Percentiles rank a stretch among this genome's conserved stretches.
These are phyloP conservation scores for Dicentrarchus labrax DNA, from an alignment of 2,113 vertebrate genomes.

Conservation along the genomic window DNA sequence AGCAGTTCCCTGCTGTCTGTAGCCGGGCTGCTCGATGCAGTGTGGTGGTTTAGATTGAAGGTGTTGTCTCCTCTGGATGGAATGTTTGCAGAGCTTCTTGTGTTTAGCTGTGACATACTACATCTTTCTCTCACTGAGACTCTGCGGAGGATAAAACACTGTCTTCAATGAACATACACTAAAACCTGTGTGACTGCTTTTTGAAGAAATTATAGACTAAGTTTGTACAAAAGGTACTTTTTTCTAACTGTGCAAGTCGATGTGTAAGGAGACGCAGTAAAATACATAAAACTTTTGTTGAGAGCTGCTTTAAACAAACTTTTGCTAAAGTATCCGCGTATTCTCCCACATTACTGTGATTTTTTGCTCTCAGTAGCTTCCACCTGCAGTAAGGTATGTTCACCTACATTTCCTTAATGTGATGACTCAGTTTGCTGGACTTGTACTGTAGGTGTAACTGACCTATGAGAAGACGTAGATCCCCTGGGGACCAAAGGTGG, in stretches of 20 bases:
- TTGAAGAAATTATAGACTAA: neutral
- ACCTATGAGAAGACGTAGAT: constrained; percentile 74
- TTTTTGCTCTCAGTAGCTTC: neutral
- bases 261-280: neutral
- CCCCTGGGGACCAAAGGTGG: constrained; percentile 82
- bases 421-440: constrained; percentile 15
- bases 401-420: constrained; percentile 13
- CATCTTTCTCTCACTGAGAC: constrained; percentile 73
- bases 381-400: constrained; percentile 9
- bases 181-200: constrained; percentile 7
- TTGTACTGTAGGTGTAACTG: constrained; percentile 30
- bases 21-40: neutral
- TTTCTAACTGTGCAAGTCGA: neutral
- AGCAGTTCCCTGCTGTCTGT: neutral
- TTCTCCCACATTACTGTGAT: neutral
- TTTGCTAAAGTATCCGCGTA: neutral
- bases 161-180: constrained; percentile 24
- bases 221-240: neutral
- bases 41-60: constrained; percentile 21
- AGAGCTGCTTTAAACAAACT: neutral
- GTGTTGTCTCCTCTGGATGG: constrained; percentile 46
- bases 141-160: constrained; percentile 27
- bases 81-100: constrained; percentile 84
- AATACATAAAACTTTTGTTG: neutral
- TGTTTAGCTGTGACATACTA: constrained; percentile 83